Conservation (phyloP, 2,888 invertebrate species). For the Coelogynopora nodosa region DNA sequence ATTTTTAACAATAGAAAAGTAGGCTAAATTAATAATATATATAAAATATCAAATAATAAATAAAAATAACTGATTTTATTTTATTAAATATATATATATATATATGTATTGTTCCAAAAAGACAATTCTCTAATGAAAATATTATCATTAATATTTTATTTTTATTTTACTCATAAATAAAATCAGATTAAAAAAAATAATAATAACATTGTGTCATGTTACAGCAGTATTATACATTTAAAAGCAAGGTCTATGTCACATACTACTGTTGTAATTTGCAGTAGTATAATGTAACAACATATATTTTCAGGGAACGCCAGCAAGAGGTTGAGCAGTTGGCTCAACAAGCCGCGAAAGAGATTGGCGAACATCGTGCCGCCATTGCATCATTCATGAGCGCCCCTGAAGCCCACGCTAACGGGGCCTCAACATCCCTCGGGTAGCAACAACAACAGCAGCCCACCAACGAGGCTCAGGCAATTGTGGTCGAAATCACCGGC, state of each 20-base stretch:
- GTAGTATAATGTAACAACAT: not conserved
- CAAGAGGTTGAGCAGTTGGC: not conserved
- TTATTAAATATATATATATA: not conserved
- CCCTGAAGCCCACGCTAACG: not conserved
- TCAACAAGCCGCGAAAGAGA: not conserved
- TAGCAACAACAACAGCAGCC: not conserved
- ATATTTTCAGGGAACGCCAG: not conserved
- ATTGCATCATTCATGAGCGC: not conserved
- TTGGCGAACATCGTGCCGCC: not conserved
- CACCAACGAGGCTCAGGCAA: not conserved
- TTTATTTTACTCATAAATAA: no score
- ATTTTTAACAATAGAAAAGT: no score
- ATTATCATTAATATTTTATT: no score
- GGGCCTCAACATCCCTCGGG: not conserved
- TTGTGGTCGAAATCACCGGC: constrained; percentile 55
- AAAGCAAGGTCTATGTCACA: not conserved
- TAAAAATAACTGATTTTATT: not conserved
- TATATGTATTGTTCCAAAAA: no score
- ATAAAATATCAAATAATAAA: no score
- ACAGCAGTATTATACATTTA: no score
- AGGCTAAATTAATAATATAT: no score
- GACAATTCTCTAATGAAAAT: no score
- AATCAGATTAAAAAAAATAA: no score
- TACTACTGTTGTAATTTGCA: not conserved
- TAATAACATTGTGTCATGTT: no score